Evolutionary conservation across 2,888 invertebrate species (phyloP).

Genomic region (Dromius quadrimaculatus): DNA sequence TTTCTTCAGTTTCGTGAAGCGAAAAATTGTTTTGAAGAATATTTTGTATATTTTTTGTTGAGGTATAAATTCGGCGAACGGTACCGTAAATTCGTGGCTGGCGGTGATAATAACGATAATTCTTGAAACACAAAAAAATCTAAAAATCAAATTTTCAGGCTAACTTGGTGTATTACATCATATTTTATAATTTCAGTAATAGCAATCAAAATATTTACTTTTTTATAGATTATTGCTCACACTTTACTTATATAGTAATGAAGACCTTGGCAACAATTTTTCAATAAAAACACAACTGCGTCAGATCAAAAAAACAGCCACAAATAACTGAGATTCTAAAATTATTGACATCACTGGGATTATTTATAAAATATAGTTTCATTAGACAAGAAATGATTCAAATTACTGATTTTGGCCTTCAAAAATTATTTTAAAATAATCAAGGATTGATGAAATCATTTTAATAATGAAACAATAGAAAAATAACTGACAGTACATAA

Average conservation of each 20-base stretch:
- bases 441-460: conserved; percentile 29
- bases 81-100: background rate
- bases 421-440: conserved; percentile 12
- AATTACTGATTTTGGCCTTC: conserved; percentile 12
- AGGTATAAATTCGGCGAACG: background rate
- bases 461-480: conserved; percentile 22
- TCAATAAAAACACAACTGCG: conserved; percentile 23
- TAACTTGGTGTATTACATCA: background rate
- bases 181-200: background rate
- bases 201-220: background rate
- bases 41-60: background rate
- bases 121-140: background rate
- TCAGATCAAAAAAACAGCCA: conserved; percentile 17
- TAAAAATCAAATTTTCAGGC: too few species aligned
- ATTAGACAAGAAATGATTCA: background rate
- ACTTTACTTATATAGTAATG: too few species aligned
- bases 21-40: conserved; percentile 1
- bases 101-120: background rate
- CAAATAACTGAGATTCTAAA: conserved; percentile 16
- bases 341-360: conserved; percentile 3
- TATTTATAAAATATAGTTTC: background rate
- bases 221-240: background rate
- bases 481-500: conserved; percentile 3
- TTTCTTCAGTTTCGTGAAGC: background rate
- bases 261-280: background rate